Conservation (phyloP, 2,797 vertebrate species). For the Lepus oiostolus region DNA sequence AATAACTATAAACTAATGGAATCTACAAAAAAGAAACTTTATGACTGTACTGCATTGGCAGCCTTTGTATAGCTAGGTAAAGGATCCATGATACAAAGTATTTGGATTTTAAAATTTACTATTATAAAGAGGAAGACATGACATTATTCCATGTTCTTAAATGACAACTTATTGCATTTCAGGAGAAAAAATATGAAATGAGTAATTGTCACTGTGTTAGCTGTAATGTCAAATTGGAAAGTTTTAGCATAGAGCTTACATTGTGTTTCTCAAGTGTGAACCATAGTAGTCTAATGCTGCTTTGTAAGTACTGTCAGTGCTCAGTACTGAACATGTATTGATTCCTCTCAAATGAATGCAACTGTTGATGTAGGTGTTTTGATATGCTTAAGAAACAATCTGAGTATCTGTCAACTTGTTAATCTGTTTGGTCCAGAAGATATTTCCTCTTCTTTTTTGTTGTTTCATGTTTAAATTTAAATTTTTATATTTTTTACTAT, state of each 20-base stretch:
- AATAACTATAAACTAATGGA: conserved; percentile 42
- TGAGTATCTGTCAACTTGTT: conserved; percentile 71
- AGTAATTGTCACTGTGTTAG: conserved; percentile 60
- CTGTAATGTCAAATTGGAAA: conserved; percentile 70
- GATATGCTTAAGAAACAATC: conserved; percentile 70
- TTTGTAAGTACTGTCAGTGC: no score
- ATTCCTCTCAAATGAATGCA: conserved; percentile 24
- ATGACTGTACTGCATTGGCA: no score
- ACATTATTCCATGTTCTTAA: conserved; percentile 4
- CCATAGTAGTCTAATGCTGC: no score
- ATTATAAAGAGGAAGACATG: no score
- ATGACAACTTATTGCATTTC: conserved; percentile 43
- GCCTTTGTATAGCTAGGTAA: no score
- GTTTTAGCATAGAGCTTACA: conserved; percentile 74
- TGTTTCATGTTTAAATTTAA: conserved; percentile 80
- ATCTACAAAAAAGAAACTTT: no score
- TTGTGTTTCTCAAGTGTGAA: conserved; percentile 71
- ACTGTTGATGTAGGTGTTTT: conserved; percentile 71
- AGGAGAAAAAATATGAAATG: conserved; percentile 50
- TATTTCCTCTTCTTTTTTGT: conserved; percentile 75
- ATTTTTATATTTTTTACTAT: conserved; percentile 82
- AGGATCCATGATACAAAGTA: no score
- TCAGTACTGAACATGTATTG: no score
- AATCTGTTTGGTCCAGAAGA: conserved; percentile 79
- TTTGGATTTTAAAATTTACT: no score